Percentiles rank a stretch among this genome's conserved stretches.
phyloP scores from a whole-genome alignment of 1,140 invertebrate species.

The Atopsyche davidsoni region DNA sequence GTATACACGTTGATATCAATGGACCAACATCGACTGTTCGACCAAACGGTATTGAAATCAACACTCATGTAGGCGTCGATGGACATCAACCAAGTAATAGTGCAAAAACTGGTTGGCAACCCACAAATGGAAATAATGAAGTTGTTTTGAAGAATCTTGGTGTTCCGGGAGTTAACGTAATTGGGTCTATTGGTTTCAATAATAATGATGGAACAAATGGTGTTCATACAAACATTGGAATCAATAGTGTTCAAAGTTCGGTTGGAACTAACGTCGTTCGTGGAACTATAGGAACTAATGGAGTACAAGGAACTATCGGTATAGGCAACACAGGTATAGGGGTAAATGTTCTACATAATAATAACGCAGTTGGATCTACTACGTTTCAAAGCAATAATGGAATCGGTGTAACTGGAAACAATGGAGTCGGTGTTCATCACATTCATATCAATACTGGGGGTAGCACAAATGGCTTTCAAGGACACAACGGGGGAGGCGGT shows the following conservation, averaged over 20 bases:
- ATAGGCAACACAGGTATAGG: neutral
- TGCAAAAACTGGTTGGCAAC: constrained; percentile 4
- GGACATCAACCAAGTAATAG: neutral
- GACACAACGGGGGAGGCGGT: no score
- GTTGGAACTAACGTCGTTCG: neutral
- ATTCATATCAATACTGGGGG: neutral
- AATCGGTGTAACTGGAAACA: neutral
- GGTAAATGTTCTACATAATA: neutral
- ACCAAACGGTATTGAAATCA: constrained; percentile 1
- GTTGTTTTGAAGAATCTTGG: no score
- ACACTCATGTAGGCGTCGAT: neutral
- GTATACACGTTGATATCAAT: no score
- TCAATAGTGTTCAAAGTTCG: no score
- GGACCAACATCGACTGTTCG: no score
- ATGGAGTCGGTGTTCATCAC: neutral
- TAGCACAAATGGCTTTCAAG: neutral
- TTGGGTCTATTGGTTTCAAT: no score
- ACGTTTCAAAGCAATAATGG: no score
- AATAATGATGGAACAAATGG: no score
- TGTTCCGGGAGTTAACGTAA: neutral
- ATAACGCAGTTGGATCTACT: neutral
- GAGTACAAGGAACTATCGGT: neutral
- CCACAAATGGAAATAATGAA: neutral
- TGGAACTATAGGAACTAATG: neutral
- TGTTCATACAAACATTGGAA: no score